Evolutionary conservation across 2,888 invertebrate species (phyloP).

Genomic region (Stenodera caucasica): DNA sequence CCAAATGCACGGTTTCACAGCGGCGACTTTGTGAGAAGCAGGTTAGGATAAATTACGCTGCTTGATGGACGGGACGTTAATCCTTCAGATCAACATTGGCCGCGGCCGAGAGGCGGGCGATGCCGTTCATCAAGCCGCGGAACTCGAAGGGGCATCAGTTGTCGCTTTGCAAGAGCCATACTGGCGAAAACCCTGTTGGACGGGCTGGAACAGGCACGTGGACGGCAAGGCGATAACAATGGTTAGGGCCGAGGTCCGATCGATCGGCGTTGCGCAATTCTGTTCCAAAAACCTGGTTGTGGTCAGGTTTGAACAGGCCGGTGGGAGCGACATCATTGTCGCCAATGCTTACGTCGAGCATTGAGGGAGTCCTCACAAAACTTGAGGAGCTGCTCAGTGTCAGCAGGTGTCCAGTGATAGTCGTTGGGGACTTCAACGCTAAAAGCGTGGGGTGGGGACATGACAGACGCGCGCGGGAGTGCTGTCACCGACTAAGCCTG

Average conservation of each 20-base stretch:
- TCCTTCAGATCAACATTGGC: slow-evolving; percentile 17
- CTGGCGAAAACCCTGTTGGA: background rate
- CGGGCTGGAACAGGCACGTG: slow-evolving; percentile 7
- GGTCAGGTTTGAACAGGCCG: background rate
- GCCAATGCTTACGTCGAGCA: slow-evolving; percentile 8
- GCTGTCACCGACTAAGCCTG: slow-evolving; percentile 19
- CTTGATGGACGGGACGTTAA: background rate
- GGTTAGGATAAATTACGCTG: background rate
- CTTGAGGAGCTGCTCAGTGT: slow-evolving; percentile 4
- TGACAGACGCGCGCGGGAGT: slow-evolving; percentile 25
- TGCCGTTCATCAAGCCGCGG: background rate
- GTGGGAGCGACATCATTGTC: background rate
- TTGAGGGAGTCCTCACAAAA: background rate
- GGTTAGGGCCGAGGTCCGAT: slow-evolving; percentile 1
- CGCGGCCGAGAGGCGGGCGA: slow-evolving; percentile 15
- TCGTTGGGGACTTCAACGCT: slow-evolving; percentile 30
- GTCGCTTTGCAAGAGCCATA: slow-evolving; percentile 18
- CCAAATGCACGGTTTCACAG: background rate
- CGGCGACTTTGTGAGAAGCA: background rate
- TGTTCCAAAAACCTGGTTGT: background rate
- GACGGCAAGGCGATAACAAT: slow-evolving; percentile 8
- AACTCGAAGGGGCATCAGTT: background rate
- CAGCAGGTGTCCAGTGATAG: background rate
- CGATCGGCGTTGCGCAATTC: slow-evolving; percentile 6
- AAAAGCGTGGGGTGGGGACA: slow-evolving; percentile 27